Evolutionary conservation across 2,113 vertebrate genomes (phyloP).

Genomic region (Gulo gulo): DNA sequence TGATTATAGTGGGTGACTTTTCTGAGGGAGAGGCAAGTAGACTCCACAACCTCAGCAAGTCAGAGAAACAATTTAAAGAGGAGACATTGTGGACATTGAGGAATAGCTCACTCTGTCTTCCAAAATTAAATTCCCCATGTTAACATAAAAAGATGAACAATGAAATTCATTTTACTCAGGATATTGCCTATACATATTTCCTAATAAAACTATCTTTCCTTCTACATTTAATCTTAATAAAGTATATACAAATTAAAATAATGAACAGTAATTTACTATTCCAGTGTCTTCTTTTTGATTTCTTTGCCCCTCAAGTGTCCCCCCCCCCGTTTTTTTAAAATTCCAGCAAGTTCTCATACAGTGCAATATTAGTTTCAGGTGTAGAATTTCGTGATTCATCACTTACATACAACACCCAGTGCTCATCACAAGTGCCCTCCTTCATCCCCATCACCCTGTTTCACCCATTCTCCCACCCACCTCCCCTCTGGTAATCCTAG

Average conservation of each 20-base stretch:
- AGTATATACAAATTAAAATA: not conserved
- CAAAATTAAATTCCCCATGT: not conserved
- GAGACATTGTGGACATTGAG: not conserved
- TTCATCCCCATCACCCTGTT: not conserved
- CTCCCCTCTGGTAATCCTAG: not conserved
- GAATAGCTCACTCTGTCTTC: not conserved
- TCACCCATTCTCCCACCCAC: not conserved
- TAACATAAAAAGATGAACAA: not conserved
- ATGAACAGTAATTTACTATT: not conserved
- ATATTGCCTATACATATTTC: not conserved
- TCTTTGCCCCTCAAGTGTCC: not conserved
- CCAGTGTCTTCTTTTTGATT: not conserved
- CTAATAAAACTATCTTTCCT: not conserved
- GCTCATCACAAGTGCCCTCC: not conserved
- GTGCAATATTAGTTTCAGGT: not conserved
- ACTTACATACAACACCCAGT: not conserved
- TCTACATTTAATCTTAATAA: not conserved
- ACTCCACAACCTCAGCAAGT: not conserved
- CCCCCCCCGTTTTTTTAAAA: rapidly evolving
- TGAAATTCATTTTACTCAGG: not conserved
- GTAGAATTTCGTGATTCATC: not conserved
- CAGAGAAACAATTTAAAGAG: not conserved
- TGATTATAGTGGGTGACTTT: not conserved
- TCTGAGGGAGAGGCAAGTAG: not conserved
- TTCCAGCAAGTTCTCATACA: not conserved